Conservation (phyloP, 2,797 vertebrate genomes). For the Coreius guichenoti region DNA sequence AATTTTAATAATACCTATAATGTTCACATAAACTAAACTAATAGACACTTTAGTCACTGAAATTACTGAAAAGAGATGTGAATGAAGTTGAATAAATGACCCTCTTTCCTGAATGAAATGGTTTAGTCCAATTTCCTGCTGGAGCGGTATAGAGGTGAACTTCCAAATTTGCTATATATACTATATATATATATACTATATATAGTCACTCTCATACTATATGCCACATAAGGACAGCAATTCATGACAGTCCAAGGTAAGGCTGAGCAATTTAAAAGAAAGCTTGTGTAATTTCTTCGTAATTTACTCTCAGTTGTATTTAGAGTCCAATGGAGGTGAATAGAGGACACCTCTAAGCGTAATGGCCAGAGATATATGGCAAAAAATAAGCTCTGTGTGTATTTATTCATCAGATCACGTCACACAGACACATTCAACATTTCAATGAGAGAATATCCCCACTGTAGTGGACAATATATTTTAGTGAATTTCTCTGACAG, state of each 20-base stretch:
- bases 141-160: not conserved
- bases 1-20: not conserved
- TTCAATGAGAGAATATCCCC: not conserved
- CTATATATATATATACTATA: too few species aligned
- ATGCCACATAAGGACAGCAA: not conserved
- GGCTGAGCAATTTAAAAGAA: not conserved
- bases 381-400: not conserved
- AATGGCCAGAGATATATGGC: not conserved
- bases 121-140: not conserved
- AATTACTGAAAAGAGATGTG: not conserved
- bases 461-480: too few species aligned
- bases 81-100: not conserved
- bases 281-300: not conserved
- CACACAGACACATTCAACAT: not conserved
- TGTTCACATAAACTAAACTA: not conserved
- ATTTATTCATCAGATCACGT: not conserved
- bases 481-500: too few species aligned
- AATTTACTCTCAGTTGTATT: not conserved
- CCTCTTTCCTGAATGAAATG: not conserved
- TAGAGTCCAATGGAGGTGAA: constrained; percentile 2
- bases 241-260: not conserved
- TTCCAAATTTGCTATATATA: not conserved
- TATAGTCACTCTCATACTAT: too few species aligned
- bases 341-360: not conserved
- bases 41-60: not conserved